These are phyloP conservation scores for Tragelaphus scriptus DNA, from an alignment of 2,113 vertebrate genomes.

Conservation along the genomic window DNA sequence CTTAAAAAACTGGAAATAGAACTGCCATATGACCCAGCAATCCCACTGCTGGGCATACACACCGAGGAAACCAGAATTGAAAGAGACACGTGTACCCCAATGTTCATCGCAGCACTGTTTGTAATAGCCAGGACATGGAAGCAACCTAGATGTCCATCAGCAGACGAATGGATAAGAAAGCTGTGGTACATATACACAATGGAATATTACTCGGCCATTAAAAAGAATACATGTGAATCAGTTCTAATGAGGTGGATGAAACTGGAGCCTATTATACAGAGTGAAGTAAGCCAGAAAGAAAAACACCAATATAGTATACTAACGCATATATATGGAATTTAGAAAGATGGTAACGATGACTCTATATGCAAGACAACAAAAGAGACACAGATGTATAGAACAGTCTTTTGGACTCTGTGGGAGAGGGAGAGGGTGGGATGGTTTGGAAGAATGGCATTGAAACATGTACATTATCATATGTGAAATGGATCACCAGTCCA, in stretches of 20 bases:
- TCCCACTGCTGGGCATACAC: neutral
- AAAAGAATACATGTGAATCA: too few relatives aligned
- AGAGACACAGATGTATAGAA: too few relatives aligned
- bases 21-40: neutral
- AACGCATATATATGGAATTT: too few relatives aligned
- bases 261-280: neutral
- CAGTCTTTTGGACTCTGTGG: too few relatives aligned
- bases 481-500: too few relatives aligned
- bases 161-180: neutral
- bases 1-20: neutral
- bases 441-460: too few relatives aligned
- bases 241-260: too few relatives aligned
- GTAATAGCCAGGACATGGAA: neutral
- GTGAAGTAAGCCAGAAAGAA: neutral
- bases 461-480: too few relatives aligned
- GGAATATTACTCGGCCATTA: too few relatives aligned
- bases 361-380: too few relatives aligned
- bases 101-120: neutral
- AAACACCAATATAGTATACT: neutral
- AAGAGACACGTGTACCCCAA: neutral
- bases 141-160: neutral
- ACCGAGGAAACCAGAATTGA: neutral
- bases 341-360: too few relatives aligned
- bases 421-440: too few relatives aligned
- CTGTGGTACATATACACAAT: neutral